Evolutionary conservation across 1,140 invertebrate species (phyloP).

Genomic region (Sminthurides bifidus): DNA sequence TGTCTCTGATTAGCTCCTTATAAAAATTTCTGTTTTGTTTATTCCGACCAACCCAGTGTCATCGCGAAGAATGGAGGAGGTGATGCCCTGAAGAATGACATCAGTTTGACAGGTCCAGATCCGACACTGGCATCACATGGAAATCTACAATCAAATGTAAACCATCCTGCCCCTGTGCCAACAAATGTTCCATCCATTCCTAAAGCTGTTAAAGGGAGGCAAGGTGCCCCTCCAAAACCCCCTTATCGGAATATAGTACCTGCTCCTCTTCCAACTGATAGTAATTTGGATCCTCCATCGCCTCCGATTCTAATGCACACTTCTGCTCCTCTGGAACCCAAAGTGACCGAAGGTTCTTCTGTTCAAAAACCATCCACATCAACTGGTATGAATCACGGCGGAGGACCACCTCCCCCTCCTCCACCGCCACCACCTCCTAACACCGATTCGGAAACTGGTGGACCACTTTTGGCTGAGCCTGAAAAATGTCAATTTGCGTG

Average conservation of each 20-base stretch:
- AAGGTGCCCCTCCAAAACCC: conserved; percentile 25
- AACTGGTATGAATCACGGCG: too few relatives aligned
- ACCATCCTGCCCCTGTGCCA: conserved; percentile 34
- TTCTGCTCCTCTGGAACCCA: too few relatives aligned
- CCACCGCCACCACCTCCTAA: conserved; percentile 27
- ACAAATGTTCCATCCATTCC: conserved; percentile 31
- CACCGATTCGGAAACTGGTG: too few relatives aligned
- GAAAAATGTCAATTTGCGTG: too few relatives aligned
- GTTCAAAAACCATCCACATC: too few relatives aligned
- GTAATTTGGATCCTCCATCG: too few relatives aligned
- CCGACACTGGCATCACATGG: conserved; percentile 34
- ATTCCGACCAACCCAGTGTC: conserved; percentile 42
- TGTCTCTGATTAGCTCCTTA: too few relatives aligned
- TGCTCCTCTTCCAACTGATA: too few relatives aligned
- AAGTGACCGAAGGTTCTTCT: too few relatives aligned
- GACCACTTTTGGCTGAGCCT: too few relatives aligned
- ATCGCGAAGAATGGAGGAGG: conserved; percentile 70
- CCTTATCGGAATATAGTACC: too few relatives aligned
- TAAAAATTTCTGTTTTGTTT: conserved; percentile 17
- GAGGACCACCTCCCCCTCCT: conserved; percentile 28
- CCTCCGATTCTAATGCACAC: too few relatives aligned
- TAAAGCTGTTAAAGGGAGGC: conserved; percentile 13
- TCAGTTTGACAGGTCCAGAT: conserved; percentile 18
- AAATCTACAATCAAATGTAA: conserved; percentile 6
- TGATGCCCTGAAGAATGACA: conserved; percentile 30